Base-by-base conservation (phyloP, 2,888 invertebrate species). In the Andrena haemorrhoa region DNA sequence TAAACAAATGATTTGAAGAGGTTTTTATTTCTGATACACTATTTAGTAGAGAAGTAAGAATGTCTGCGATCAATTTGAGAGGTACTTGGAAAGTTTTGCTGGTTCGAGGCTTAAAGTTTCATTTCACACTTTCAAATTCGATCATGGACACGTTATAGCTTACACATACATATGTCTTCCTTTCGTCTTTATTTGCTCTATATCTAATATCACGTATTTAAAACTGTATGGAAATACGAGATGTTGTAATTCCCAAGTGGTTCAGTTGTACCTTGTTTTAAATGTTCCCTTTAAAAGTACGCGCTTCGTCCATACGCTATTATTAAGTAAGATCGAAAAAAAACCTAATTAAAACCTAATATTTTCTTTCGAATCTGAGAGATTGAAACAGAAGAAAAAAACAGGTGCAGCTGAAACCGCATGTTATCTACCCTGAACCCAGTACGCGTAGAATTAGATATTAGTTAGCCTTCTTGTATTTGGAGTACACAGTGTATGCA, bases 401-500 rank as follows among this genome's bases (percentile, higher is more conserved):
- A 60, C 66, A 69, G 79, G 74, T 64, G 78, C 82, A 82, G 80
- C 75, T 60, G 4, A 56, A 75, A 78, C 75, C 78, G 79, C 83
- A 82, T 79, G 89, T 82, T 78, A 76, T 58, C 72, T 77, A 33
- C 64, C 83, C 78, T 77, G 71, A 56, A 79, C 74, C 79, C 79
- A 78, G 88, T 86, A 84, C 88, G 88, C 86, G 86, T 90, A 91
- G 91, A 75, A 79, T 90, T 92, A 91, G 90, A 87, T 79, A 78
- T 89, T 92, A 92, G 92, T 89, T 92, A 92, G 92, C 88, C 89
- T 92, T 91, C 90, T 92, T 91, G 92, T 93, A 93, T 93, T 91
- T 91, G 92, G 92, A 93, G 93, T 93, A 93, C 92, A 93, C 93
- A 93, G 93, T 93, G 93, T 93, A 93, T 93, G 93, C 93, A 93